These are phyloP conservation scores for Neolamprologus fasciatus DNA, from an alignment of 2,113 vertebrate genomes.

Conservation along the genomic window DNA sequence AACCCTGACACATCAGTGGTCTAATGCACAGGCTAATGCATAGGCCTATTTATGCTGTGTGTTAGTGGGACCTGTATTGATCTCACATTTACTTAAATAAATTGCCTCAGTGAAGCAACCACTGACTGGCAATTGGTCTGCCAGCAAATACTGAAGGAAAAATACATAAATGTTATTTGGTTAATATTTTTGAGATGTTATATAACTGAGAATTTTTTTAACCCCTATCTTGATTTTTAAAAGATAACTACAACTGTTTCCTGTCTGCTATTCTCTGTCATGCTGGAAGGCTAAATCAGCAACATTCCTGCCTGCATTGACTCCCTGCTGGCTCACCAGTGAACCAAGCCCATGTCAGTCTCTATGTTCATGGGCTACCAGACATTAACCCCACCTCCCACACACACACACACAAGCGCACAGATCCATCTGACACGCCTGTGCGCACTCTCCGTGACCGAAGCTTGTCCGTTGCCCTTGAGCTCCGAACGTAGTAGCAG, in stretches of 20 bases:
- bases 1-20: constrained; percentile 34
- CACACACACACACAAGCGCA: not conserved
- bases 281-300: not conserved
- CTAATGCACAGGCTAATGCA: constrained; percentile 59
- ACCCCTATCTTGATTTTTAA: not conserved
- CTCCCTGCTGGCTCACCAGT: not conserved
- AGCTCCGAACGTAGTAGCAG: constrained; percentile 12
- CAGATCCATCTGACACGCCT: constrained; percentile 18
- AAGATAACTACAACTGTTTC: not conserved
- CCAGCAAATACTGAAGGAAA: not conserved
- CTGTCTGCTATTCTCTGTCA: not conserved
- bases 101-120: constrained; percentile 45
- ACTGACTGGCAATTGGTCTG: constrained; percentile 11
- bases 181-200: not conserved
- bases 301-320: not conserved
- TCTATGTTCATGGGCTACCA: not conserved
- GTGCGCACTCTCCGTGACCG: constrained; percentile 39
- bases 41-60: constrained; percentile 45
- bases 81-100: constrained; percentile 64
- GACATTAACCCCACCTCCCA: constrained; percentile 5
- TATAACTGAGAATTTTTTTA: not conserved
- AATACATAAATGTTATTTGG: not conserved
- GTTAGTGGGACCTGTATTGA: constrained; percentile 54
- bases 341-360: constrained; percentile 1
- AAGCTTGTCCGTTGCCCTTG: constrained; percentile 55